Evolutionary conservation across 2,797 vertebrate genomes (phyloP).

Genomic region (Thunnus albacares): DNA sequence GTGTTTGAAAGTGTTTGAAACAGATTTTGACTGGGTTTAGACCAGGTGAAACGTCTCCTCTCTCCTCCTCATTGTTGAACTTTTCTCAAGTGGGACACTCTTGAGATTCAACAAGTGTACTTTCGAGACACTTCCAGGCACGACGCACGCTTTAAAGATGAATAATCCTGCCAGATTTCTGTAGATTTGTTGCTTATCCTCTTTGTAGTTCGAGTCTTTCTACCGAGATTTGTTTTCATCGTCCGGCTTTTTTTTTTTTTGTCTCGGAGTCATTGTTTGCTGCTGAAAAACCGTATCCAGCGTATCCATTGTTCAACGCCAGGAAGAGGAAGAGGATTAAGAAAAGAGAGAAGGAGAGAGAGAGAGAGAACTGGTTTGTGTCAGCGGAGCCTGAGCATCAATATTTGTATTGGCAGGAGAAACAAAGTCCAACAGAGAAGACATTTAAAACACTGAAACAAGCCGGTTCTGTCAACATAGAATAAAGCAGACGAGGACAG

Average conservation of each 20-base stretch:
- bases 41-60: too few relatives aligned
- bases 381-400: slow-evolving; percentile 26
- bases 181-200: too few relatives aligned
- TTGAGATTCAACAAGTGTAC: too few relatives aligned
- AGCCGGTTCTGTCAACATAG: slow-evolving; percentile 51
- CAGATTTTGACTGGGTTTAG: too few relatives aligned
- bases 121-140: too few relatives aligned
- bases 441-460: slow-evolving; percentile 29
- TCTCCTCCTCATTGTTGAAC: too few relatives aligned
- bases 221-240: slow-evolving; percentile 1
- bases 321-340: slow-evolving; percentile 43
- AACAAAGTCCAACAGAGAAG: slow-evolving; percentile 39
- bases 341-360: slow-evolving; percentile 8
- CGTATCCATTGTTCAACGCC: slow-evolving; percentile 16
- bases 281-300: slow-evolving; percentile 4
- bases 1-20: too few relatives aligned
- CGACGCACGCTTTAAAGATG: too few relatives aligned
- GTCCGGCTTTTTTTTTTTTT: not conserved
- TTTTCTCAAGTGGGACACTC: too few relatives aligned
- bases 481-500: not conserved
- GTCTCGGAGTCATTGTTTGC: slow-evolving; percentile 6
- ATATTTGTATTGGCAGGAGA: slow-evolving; percentile 67
- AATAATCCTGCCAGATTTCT: too few relatives aligned
- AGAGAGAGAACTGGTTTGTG: slow-evolving; percentile 58
- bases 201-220: not conserved